Base-by-base conservation (phyloP, 2,797 vertebrate genomes). In the Muscicapa striata region DNA sequence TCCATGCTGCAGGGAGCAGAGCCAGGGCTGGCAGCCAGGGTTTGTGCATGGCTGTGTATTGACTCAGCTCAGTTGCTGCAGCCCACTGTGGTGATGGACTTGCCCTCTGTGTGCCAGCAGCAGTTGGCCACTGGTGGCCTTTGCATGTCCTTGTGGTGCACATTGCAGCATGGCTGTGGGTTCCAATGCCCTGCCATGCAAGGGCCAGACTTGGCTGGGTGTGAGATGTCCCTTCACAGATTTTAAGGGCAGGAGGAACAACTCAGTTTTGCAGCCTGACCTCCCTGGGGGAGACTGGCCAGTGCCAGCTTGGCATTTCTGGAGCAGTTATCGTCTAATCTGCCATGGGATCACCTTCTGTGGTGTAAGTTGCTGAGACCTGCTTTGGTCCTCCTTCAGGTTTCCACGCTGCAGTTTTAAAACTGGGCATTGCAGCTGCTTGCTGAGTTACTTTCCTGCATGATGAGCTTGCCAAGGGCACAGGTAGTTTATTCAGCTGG, bases 231-330 rank as follows among this genome's bases (percentile, higher is more conserved):
- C 4, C 46, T 66, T 69, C 2, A 1, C 1, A 9, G 34, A 69
- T 63, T 87, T 74, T 84, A 70, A 74, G 26, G 52, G 32, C 41
- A 34, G 64, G 29, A 67, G 20, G 15, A 81, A 6, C 1, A 6
- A 14, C 27, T 68, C 0, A 0, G 6, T 84, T 69, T 46, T 72
- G 38, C 46, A 84, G 57, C 24, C 58, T 4, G 6, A 20, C 11
- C 29, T 80, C n/a, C 19, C 16, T 0, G 0, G 13, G 18, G 10
- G 24, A 52, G 40, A 34, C 21, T 9, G 0, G 23, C 22, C 40
- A 26, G 49, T 52, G 40, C 34, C 45, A 58, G 32, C 0, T 0
- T 43, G 70, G 15, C 24, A 9, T 57, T 85, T 66, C 70, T 13
- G 2, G 26, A 57, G 27, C 23, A 92, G 32, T 69, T 52, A 15